Evolutionary conservation across 2,113 vertebrate genomes (phyloP).

Genomic region (Glaucidium brasilianum): DNA sequence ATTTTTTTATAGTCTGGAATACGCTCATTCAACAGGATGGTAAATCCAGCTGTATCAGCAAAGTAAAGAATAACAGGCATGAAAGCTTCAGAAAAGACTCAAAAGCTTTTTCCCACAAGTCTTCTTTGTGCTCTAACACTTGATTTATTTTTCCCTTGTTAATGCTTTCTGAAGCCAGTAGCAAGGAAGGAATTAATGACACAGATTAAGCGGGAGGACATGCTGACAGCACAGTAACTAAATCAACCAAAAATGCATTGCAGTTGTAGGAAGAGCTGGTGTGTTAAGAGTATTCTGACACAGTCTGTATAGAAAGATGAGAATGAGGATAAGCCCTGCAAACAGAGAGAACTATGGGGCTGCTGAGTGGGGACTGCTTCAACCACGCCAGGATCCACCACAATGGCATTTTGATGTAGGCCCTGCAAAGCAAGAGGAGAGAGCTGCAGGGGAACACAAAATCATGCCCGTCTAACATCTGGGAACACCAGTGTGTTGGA

Average conservation of each 20-base stretch:
- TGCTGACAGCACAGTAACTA: constrained; percentile 58
- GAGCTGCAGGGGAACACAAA: background rate
- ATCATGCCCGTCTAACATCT: fast-evolving
- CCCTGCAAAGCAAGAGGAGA: background rate
- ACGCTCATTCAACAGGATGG: constrained; percentile 57
- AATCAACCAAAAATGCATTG: background rate
- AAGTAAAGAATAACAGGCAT: constrained; percentile 59
- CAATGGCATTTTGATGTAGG: background rate
- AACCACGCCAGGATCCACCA: fast-evolving
- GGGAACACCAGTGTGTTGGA: fast-evolving
- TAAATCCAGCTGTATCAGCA: constrained; percentile 64
- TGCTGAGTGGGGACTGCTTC: background rate
- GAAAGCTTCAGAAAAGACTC: constrained; percentile 50
- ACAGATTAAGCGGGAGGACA: background rate
- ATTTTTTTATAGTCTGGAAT: constrained; percentile 37
- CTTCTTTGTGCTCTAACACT: constrained; percentile 52
- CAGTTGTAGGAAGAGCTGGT: background rate
- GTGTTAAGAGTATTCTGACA: background rate
- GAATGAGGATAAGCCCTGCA: background rate
- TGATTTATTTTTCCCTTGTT: constrained; percentile 64
- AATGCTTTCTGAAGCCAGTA: constrained; percentile 54
- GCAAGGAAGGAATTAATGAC: constrained; percentile 56
- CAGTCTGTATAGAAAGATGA: background rate
- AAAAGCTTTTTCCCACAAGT: constrained; percentile 62
- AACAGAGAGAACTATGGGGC: background rate